Evolutionary conservation across 2,888 invertebrate species (phyloP), one percentile per base, ranked within the genome.

Genomic region (Sinodicranocentrus sp.): DNA sequence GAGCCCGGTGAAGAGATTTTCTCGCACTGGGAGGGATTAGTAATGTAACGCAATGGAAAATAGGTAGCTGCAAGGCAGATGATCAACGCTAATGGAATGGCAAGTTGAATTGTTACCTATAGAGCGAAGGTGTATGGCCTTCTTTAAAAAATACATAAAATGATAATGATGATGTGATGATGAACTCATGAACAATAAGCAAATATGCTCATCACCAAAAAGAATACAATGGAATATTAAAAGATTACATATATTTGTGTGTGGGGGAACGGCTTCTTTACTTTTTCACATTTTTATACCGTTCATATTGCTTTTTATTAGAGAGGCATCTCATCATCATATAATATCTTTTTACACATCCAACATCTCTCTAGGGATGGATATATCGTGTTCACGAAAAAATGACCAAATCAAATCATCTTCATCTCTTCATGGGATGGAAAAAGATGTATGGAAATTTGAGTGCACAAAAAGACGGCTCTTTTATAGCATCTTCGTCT

Each of bases 121-220:
- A 6, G 33, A 33, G 5, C 33, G 48, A 48, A 78, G 78, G 78
- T 78, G 78, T 52, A 70, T 70, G 78, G 78, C 78, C 78, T 78
- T 70, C 63, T 63, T 33, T 63, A 10, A 23, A 48, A 17, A 48
- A n/a, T 57, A 25, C 13, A 61, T 77, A 78, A 70, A 39, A 43
- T 59, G 57, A 17, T 68, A 54, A 43, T 65, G 61, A 76, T 57
- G 78, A 61, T 61, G 70, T 78, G 78, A 77, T 78, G 78, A 78
- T 78, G 78, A 78, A 78, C 78, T 78, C 78, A 78, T 78, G 68
- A 61, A 70, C 68, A 70, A 25, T 63, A 33, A 63, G 63, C 39
- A 63, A 57, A 21, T 13, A 19, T 63, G 63, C 33, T 33, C 33
- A 63, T 63, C 19, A 28, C 6, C 63, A 33, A 33, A 33, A 33